A percentile compares a stretch with the other conserved stretches of the same genome.
phyloP scores from a whole-genome alignment of 2,797 vertebrate species.

The Glossophaga mutica region DNA sequence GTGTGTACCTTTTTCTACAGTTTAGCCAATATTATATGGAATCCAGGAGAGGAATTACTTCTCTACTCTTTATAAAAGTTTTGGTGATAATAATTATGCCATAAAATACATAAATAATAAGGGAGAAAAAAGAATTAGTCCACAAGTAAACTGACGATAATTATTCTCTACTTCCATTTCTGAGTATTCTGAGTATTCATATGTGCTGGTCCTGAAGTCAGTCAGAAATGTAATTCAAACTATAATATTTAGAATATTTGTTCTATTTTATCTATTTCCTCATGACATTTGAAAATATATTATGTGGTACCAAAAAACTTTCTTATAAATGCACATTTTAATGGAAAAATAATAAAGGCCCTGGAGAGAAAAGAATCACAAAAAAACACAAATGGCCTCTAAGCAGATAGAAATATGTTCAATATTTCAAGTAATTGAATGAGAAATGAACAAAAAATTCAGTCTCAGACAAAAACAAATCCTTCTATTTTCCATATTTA shows the following conservation, averaged over 20 bases:
- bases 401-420: not conserved
- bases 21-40: not conserved
- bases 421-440: not conserved
- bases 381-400: not conserved
- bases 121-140: not conserved
- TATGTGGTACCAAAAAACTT: not conserved
- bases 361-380: not conserved
- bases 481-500: not conserved
- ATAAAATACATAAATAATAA: not conserved
- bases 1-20: not conserved
- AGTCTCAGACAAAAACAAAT: not conserved
- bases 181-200: not conserved
- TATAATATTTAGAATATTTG: not conserved
- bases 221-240: not conserved
- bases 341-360: not conserved
- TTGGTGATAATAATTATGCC: not conserved
- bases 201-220: not conserved
- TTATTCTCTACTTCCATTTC: not conserved
- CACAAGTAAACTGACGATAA: not conserved
- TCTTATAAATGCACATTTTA: not conserved
- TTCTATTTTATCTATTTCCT: not conserved
- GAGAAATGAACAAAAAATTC: not conserved
- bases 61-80: not conserved
- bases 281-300: not conserved
- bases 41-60: not conserved